phyloP scores from a whole-genome alignment of 2,113 vertebrate genomes.

The Peromyscus leucopus region DNA sequence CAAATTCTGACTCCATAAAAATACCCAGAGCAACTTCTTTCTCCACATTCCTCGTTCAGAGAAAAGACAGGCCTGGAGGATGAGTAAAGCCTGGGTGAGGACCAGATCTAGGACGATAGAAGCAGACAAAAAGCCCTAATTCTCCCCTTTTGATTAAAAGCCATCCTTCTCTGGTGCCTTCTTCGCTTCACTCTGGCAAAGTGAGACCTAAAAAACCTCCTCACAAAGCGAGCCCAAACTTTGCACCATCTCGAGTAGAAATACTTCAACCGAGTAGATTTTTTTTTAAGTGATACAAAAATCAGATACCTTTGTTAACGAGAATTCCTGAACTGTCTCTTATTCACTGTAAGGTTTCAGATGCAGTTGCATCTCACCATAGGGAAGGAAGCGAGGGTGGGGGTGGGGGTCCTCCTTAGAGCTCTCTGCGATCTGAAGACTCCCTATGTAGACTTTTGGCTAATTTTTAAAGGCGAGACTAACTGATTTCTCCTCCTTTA shows the following conservation, averaged over 20 bases:
- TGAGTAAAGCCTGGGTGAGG: background rate
- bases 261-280: background rate
- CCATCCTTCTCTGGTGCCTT: background rate
- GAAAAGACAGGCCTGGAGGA: background rate
- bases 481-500: background rate
- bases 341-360: background rate
- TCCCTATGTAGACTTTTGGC: background rate
- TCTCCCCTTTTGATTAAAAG: background rate
- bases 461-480: background rate
- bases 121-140: background rate
- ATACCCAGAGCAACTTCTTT: background rate
- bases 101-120: background rate
- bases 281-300: background rate
- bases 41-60: background rate
- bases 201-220: background rate
- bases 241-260: too few relatives aligned
- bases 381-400: background rate
- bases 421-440: background rate
- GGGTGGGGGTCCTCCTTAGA: background rate
- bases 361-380: background rate
- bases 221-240: background rate
- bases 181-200: background rate
- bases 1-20: slow-evolving; percentile 27
- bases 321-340: background rate
- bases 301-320: background rate